A percentile compares a stretch with the other conserved stretches of the same genome.
Conservation (phyloP, 2,113 vertebrate species). For the Charadrius vociferus region DNA sequence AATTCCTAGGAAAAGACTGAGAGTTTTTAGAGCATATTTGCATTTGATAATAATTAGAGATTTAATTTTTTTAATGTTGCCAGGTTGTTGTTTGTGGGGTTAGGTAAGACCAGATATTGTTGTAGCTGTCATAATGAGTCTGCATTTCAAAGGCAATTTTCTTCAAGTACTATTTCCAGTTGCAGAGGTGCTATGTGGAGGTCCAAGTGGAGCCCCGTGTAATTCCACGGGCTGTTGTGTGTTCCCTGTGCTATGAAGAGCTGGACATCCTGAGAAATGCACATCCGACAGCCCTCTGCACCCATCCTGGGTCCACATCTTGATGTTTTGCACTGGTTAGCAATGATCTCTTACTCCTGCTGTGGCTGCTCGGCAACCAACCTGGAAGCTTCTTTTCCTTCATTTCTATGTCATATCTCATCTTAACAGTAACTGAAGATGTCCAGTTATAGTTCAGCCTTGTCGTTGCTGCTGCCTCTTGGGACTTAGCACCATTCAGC, state of each 20-base stretch:
- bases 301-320: not conserved
- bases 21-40: not conserved
- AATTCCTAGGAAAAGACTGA: not conserved
- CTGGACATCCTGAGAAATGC: not conserved
- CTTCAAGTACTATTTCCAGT: not conserved
- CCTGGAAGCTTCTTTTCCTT: not conserved
- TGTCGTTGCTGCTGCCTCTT: fast-evolving
- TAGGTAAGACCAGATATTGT: not conserved
- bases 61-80: not conserved
- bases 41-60: not conserved
- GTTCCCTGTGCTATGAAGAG: not conserved
- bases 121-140: not conserved
- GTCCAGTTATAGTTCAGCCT: not conserved
- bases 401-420: not conserved
- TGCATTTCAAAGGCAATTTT: not conserved
- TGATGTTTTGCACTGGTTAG: not conserved
- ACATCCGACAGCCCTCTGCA: not conserved
- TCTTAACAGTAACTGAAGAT: not conserved
- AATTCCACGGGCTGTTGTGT: not conserved
- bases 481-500: not conserved
- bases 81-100: not conserved
- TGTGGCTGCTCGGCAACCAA: not conserved
- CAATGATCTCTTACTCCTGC: not conserved
- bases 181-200: not conserved
- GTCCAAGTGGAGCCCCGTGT: not conserved